Percentiles rank a stretch among this genome's conserved stretches.
These are phyloP conservation scores for Leucophenga varia DNA, from an alignment of 1,140 invertebrate genomes.

Conservation along the genomic window DNA sequence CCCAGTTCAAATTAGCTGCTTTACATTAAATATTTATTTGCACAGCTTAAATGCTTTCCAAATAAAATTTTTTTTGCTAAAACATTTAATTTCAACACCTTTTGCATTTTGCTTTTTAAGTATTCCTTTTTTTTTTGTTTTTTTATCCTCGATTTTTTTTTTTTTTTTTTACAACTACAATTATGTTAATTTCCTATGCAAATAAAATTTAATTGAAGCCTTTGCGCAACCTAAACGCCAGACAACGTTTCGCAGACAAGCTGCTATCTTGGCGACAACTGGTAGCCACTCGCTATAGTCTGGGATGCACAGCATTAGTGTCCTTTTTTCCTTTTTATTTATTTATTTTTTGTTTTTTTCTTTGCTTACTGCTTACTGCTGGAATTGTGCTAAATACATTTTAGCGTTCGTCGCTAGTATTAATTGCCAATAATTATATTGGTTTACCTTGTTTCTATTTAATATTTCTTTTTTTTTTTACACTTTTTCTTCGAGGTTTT, in stretches of 20 bases:
- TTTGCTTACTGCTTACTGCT: too few species aligned
- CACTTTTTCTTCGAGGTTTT: not conserved
- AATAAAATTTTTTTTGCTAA: too few species aligned
- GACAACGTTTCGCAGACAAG: not conserved
- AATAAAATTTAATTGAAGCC: slow-evolving; percentile 56
- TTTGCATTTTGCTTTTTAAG: slow-evolving; percentile 31
- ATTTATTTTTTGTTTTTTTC: too few species aligned
- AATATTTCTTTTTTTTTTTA: not conserved
- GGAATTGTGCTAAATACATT: slow-evolving; percentile 16
- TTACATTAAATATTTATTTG: too few species aligned
- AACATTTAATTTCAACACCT: slow-evolving; percentile 13
- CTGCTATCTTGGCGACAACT: slow-evolving; percentile 2
- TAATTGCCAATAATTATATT: slow-evolving; percentile 56
- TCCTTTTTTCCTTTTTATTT: slow-evolving; percentile 3
- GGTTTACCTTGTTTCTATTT: slow-evolving; percentile 37
- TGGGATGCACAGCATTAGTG: slow-evolving; percentile 24
- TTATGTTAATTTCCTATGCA: slow-evolving; percentile 56
- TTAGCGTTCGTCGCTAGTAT: slow-evolving; percentile 38
- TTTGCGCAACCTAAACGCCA: slow-evolving; percentile 12
- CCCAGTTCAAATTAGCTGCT: too few species aligned
- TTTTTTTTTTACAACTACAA: slow-evolving; percentile 46
- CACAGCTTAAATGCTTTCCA: too few species aligned
- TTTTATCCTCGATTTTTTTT: slow-evolving; percentile 10
- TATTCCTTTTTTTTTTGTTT: slow-evolving; percentile 15
- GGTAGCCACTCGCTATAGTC: slow-evolving; percentile 20